Percentiles rank a stretch among this genome's conserved stretches.
Evolutionary conservation across 2,888 invertebrate species (phyloP).

Genomic region (Heliconius aoede): DNA sequence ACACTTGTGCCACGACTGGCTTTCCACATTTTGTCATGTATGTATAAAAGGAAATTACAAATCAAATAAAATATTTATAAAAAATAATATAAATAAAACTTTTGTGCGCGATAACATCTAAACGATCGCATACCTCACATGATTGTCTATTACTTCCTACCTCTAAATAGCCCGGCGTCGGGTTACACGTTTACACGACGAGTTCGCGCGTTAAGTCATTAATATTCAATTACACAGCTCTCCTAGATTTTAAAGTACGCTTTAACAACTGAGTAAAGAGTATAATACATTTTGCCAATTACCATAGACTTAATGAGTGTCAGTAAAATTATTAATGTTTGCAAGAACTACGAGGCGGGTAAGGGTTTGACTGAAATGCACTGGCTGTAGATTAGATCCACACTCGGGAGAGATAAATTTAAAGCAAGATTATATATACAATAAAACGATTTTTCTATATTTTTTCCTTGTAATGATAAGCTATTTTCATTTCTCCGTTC

Average conservation of each 20-base stretch:
- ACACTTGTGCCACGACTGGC: too few species aligned
- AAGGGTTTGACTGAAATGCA: background rate
- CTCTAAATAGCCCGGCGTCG: conserved; percentile 31
- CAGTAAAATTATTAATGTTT: background rate
- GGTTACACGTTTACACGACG: conserved; percentile 32
- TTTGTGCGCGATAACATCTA: conserved; percentile 6
- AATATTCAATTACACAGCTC: conserved; percentile 26
- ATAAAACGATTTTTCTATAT: too few species aligned
- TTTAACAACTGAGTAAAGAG: background rate
- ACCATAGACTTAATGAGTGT: background rate
- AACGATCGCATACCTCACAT: conserved; percentile 29
- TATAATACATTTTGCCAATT: conserved; percentile 6
- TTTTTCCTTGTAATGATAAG: too few species aligned
- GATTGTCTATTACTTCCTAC: conserved; percentile 36
- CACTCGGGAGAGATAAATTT: background rate
- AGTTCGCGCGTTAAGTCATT: conserved; percentile 12
- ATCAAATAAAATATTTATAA: background rate
- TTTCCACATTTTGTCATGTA: too few species aligned
- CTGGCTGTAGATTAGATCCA: background rate
- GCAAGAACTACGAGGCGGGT: background rate
- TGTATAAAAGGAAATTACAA: too few species aligned
- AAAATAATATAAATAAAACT: background rate
- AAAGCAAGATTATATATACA: background rate
- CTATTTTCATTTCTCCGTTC: background rate
- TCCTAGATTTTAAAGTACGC: conserved; percentile 8